Evolutionary conservation across 2,888 invertebrate species (phyloP).

Genomic region (Itoplectis maculator): DNA sequence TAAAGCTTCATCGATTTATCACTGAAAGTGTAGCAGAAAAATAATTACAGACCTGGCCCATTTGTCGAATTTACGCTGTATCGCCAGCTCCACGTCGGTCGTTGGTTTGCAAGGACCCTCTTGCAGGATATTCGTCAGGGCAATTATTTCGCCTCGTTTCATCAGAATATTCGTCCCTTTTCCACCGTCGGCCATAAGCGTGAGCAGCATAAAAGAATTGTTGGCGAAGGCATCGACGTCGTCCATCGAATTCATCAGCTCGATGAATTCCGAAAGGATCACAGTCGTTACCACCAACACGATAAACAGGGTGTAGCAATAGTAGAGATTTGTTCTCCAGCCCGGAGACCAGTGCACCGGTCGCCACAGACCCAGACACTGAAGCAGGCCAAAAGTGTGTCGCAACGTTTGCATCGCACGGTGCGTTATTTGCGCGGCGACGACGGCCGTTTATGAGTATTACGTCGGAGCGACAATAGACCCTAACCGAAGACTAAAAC

Average conservation of each 20-base stretch:
- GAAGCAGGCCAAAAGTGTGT: conserved; percentile 19
- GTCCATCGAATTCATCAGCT: conserved; percentile 6
- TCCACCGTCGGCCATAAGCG: conserved; percentile 47
- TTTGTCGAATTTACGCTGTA: conserved; percentile 47
- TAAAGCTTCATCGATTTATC: too few relatives aligned
- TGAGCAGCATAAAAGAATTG: conserved; percentile 49
- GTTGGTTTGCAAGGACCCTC: conserved; percentile 30
- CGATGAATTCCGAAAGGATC: conserved; percentile 50
- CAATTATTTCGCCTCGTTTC: conserved; percentile 45
- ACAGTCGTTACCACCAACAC: conserved; percentile 33
- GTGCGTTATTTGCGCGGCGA: too few relatives aligned
- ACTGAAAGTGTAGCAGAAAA: too few relatives aligned
- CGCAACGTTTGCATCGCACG: conserved; percentile 14
- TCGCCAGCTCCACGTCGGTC: conserved; percentile 27
- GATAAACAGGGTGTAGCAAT: conserved; percentile 52
- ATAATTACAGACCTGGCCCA: conserved; percentile 47
- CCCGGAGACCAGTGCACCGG: conserved; percentile 57
- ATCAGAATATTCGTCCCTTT: conserved; percentile 57
- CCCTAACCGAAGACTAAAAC: not conserved
- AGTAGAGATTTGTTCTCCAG: conserved; percentile 58
- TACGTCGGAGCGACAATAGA: not conserved
- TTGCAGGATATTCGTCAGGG: conserved; percentile 21
- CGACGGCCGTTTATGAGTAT: not conserved
- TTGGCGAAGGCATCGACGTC: conserved; percentile 42
- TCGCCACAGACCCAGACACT: conserved; percentile 65